These are phyloP conservation scores for Barnardius zonarius DNA, from an alignment of 2,113 vertebrate species.

Conservation along the genomic window DNA sequence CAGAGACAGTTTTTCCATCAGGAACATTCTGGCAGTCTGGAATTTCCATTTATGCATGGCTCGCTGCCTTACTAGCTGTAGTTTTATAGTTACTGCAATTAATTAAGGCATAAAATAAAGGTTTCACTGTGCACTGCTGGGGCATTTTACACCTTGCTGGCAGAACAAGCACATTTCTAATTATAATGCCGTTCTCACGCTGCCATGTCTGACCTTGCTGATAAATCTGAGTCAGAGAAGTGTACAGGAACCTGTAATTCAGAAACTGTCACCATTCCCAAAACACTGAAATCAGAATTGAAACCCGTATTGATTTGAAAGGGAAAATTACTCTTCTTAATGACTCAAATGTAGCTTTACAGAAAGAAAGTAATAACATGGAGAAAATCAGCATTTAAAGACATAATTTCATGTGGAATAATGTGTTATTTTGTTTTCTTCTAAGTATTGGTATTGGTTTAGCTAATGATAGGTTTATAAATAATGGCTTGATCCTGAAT, in stretches of 20 bases:
- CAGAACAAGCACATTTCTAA: slow-evolving; percentile 59
- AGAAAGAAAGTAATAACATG: not conserved
- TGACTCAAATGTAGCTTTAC: not conserved
- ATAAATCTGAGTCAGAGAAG: slow-evolving; percentile 31
- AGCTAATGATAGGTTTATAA: not conserved
- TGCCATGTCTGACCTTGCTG: slow-evolving; percentile 29
- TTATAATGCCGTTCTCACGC: not conserved
- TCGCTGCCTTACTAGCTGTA: slow-evolving; percentile 56
- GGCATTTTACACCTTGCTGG: slow-evolving; percentile 59
- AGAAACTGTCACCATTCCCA: not conserved
- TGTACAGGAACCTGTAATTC: not conserved
- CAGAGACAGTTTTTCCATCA: slow-evolving; percentile 9
- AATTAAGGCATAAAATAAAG: slow-evolving; percentile 69
- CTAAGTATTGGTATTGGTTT: not conserved
- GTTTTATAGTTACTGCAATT: slow-evolving; percentile 66
- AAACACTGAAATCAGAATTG: not conserved
- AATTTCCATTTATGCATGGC: slow-evolving; percentile 45
- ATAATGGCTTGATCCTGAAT: not conserved
- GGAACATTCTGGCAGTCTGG: not conserved
- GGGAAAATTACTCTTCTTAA: not conserved
- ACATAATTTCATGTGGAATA: not conserved
- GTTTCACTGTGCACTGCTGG: slow-evolving; percentile 29
- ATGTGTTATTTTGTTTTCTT: not conserved
- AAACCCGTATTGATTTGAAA: not conserved
- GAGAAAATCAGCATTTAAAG: not conserved